Evolutionary conservation across 2,888 invertebrate genomes (phyloP), one percentile per base, ranked within the genome.

Genomic region (Neocrepidodera transversa): DNA sequence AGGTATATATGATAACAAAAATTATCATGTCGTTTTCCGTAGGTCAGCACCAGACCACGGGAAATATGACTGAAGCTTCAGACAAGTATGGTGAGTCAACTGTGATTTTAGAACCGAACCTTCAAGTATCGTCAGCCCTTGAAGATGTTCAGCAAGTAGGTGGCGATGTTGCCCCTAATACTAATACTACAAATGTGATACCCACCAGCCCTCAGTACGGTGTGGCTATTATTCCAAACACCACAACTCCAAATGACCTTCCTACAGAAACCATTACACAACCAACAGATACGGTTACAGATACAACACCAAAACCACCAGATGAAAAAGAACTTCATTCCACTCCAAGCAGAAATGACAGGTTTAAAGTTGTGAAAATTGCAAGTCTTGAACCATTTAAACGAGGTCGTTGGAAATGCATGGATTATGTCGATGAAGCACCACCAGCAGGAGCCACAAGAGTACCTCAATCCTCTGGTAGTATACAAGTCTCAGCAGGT

Each of bases 361-460:
- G 90, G 65, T 90, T 90, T 76, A 88, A 88, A 80, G 89, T 91
- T 60, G 90, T 91, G 7, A 91, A 90, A 81, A 89, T 91, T 65
- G 89, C 89, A 71, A 89, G 88, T 70, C 86, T 88, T 23, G 89
- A 90, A 74, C 90, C 90, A 1, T 90, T 89, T 73, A 86, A 87
- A 71, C 80, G 90, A 49, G 91, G 90, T 35, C 80, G 90, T 67
- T 91, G 91, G 91, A 85, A 86, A 71, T 90, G 90, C 75, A 87
- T 88, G 85, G 90, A 91, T 78, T 91, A 87, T 76, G 82, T 88
- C 63, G 89, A 90, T 77, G 87, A 88, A 65, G 85, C 86, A 14
- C 79, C 79, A 2, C 74, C 78, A 1, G 70, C 70, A 1, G 69
- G 71, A 18, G 61, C 71, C 0, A 53, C 63, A 5, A 62, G 66